Percentiles rank a stretch among this genome's conserved stretches.
These are phyloP conservation scores for Chromis chromis DNA, from an alignment of 2,797 vertebrate species.

Conservation along the genomic window DNA sequence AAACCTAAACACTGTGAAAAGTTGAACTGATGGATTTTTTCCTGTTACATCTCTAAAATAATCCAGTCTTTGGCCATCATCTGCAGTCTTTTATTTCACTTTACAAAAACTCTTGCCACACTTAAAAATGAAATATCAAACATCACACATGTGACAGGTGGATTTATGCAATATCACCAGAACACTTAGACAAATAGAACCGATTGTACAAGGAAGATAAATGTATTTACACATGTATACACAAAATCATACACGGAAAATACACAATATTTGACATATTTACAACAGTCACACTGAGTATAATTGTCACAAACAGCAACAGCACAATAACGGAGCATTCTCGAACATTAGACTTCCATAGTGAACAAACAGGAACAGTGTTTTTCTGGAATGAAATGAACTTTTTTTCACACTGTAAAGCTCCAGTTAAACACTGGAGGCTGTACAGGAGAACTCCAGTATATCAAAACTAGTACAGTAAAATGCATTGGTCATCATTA, in stretches of 20 bases:
- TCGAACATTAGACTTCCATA: slow-evolving; percentile 60
- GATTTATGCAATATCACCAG: slow-evolving; percentile 60
- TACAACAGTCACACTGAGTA: slow-evolving; percentile 67
- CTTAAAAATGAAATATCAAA: slow-evolving; percentile 77
- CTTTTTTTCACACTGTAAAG: slow-evolving; percentile 24
- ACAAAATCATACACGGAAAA: slow-evolving; percentile 67
- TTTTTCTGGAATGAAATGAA: slow-evolving; percentile 41
- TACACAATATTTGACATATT: slow-evolving; percentile 73
- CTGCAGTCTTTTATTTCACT: slow-evolving; percentile 78
- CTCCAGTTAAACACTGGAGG: slow-evolving; percentile 17
- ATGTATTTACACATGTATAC: slow-evolving; percentile 70
- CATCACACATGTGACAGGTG: slow-evolving; percentile 59
- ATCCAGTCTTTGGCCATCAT: slow-evolving; percentile 39
- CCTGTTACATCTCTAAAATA: slow-evolving; percentile 6
- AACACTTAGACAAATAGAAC: slow-evolving; percentile 65
- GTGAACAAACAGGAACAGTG: slow-evolving; percentile 50
- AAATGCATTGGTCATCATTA: slow-evolving; percentile 45
- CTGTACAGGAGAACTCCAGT: slow-evolving; percentile 1
- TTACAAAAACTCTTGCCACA: slow-evolving; percentile 76
- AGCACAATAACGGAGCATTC: slow-evolving; percentile 76
- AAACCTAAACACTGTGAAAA: background rate
- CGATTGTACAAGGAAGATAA: slow-evolving; percentile 48
- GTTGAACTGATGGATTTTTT: too few species aligned
- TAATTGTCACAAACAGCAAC: slow-evolving; percentile 65
- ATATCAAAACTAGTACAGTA: slow-evolving; percentile 42